Evolutionary conservation across 2,797 vertebrate species (phyloP).

Genomic region (Choloepus didactylus): DNA sequence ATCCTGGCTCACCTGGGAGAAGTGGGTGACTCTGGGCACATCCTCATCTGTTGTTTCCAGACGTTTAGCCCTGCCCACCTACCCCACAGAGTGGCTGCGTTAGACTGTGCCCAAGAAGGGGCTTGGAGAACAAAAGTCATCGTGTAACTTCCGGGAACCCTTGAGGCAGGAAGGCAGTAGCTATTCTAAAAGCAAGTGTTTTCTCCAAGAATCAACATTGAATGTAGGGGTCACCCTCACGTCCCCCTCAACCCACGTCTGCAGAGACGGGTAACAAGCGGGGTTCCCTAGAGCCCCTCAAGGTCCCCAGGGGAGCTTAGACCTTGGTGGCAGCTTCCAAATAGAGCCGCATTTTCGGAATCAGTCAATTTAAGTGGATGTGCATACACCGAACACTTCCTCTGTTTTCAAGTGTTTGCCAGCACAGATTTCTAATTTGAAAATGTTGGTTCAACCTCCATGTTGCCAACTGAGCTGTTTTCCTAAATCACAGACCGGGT

Average conservation of each 20-base stretch:
- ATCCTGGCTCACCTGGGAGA: not conserved
- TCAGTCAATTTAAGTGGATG: not conserved
- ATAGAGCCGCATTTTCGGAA: fast-evolving
- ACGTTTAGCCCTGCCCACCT: not conserved
- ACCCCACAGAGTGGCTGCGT: not conserved
- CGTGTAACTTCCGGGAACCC: fast-evolving
- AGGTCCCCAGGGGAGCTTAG: not conserved
- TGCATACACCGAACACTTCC: not conserved
- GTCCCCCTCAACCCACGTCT: not conserved
- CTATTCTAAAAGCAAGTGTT: not conserved
- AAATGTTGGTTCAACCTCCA: not conserved
- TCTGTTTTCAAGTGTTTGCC: not conserved
- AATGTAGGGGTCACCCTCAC: fast-evolving
- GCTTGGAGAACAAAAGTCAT: not conserved
- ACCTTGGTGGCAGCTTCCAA: not conserved
- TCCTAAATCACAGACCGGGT: not conserved
- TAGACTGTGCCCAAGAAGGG: fast-evolving
- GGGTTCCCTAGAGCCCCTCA: not conserved
- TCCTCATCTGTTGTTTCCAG: not conserved
- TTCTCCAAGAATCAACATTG: not conserved
- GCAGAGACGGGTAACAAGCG: not conserved
- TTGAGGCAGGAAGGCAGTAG: not conserved
- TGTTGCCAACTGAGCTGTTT: fast-evolving
- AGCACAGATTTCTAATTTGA: not conserved
- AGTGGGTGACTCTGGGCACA: not conserved